Conservation (phyloP, 2,888 invertebrate species). For the Cephus spinipes region DNA sequence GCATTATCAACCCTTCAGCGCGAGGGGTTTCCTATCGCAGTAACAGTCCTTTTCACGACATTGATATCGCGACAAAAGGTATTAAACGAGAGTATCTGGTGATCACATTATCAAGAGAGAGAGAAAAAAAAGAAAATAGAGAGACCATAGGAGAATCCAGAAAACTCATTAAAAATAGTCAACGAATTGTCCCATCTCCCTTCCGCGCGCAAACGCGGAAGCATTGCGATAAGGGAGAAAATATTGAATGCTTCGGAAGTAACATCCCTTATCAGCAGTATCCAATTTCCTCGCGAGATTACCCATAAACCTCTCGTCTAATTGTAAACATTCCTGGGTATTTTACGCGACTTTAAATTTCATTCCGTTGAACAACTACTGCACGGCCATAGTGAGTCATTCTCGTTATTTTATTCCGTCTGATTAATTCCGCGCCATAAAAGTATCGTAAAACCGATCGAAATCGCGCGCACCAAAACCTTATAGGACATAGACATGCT, state of each 20-base stretch:
- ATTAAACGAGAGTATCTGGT: neutral
- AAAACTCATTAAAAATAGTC: neutral
- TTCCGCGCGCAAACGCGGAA: neutral
- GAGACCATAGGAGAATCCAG: neutral
- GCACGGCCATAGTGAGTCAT: constrained; percentile 28
- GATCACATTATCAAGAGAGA: neutral
- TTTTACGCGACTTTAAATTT: constrained; percentile 44
- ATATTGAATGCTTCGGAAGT: neutral
- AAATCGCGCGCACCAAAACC: constrained; percentile 25
- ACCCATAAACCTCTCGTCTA: constrained; percentile 33
- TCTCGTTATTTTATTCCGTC: constrained; percentile 51
- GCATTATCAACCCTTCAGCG: constrained; percentile 60
- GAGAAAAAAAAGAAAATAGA: neutral
- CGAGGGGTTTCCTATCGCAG: constrained; percentile 46
- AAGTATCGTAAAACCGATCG: constrained; percentile 46
- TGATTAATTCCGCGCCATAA: constrained; percentile 55
- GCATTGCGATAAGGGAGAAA: neutral
- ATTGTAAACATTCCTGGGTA: constrained; percentile 43
- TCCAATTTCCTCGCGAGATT: constrained; percentile 17
- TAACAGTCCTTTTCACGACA: neutral
- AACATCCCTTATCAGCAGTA: neutral
- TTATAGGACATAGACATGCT: neutral
- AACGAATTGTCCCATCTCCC: neutral
- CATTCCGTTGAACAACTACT: neutral
- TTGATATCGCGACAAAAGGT: neutral